A percentile compares a stretch with the other conserved stretches of the same genome.
Evolutionary conservation across 2,113 vertebrate species (phyloP).

Genomic region (Hippotragus niger): DNA sequence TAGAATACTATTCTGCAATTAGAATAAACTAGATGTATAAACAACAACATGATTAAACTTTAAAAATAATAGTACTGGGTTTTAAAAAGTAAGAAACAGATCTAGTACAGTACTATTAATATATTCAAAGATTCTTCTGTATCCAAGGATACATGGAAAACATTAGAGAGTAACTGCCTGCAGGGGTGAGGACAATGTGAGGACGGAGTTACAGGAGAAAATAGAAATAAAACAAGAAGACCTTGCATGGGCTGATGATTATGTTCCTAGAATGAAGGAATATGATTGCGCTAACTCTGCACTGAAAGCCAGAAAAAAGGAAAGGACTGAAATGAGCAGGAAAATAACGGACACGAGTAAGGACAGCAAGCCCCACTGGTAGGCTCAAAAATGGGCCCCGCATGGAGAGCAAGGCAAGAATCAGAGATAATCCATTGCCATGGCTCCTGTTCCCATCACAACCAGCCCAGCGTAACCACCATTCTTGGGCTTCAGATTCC

Average conservation of each 20-base stretch:
- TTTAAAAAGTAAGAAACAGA: not conserved
- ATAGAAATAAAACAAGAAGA: not conserved
- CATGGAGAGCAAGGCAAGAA: not conserved
- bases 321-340: not conserved
- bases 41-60: not conserved
- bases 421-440: not conserved
- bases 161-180: not conserved
- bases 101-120: not conserved
- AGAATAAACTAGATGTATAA: not conserved
- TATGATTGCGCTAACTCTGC: not conserved
- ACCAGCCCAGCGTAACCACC: not conserved
- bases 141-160: not conserved
- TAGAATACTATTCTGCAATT: not conserved
- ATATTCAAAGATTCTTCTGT: not conserved
- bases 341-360: not conserved
- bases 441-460: not conserved
- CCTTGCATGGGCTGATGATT: not conserved
- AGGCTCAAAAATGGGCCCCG: too few species aligned
- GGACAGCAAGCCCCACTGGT: not conserved
- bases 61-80: not conserved
- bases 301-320: not conserved
- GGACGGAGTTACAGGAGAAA: not conserved
- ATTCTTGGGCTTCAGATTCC: not conserved
- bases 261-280: not conserved
- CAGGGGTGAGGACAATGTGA: not conserved